Evolutionary conservation across 2,888 invertebrate species (phyloP).

Genomic region (Metallyticus violacea): DNA sequence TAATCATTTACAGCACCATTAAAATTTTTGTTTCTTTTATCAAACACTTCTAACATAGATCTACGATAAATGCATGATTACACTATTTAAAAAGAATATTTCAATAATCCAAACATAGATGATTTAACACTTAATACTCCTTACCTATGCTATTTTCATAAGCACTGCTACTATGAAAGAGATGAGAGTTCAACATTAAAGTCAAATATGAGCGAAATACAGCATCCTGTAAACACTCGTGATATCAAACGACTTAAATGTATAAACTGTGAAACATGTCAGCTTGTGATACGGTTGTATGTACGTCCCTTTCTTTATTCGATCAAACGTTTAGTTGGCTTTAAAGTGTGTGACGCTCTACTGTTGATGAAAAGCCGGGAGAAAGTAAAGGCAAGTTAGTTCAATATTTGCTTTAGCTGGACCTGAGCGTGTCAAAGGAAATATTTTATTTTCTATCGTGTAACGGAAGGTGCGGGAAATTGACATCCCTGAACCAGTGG

Average conservation of each 20-base stretch:
- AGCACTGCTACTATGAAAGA: not conserved
- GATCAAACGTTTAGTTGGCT: not conserved
- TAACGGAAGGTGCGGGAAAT: too few relatives aligned
- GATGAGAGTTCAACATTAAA: too few relatives aligned
- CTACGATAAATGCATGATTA: too few relatives aligned
- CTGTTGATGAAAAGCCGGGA: not conserved
- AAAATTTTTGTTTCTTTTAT: too few relatives aligned
- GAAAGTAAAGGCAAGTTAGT: not conserved
- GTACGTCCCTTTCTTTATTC: not conserved
- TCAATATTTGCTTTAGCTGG: not conserved
- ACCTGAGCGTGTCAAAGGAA: not conserved
- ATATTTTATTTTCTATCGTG: not conserved
- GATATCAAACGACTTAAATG: not conserved
- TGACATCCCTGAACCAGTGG: not conserved
- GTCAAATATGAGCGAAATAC: too few relatives aligned
- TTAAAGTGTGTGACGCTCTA: not conserved
- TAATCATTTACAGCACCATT: too few relatives aligned
- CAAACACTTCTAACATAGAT: too few relatives aligned
- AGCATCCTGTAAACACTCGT: too few relatives aligned
- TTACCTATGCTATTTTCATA: not conserved
- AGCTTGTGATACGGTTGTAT: not conserved
- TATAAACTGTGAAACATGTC: not conserved
- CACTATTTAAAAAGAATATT: too few relatives aligned
- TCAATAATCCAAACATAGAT: too few relatives aligned
- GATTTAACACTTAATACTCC: too few relatives aligned